These are phyloP conservation scores for Pterostichus madidus DNA, from an alignment of 2,888 invertebrate genomes.

Conservation along the genomic window DNA sequence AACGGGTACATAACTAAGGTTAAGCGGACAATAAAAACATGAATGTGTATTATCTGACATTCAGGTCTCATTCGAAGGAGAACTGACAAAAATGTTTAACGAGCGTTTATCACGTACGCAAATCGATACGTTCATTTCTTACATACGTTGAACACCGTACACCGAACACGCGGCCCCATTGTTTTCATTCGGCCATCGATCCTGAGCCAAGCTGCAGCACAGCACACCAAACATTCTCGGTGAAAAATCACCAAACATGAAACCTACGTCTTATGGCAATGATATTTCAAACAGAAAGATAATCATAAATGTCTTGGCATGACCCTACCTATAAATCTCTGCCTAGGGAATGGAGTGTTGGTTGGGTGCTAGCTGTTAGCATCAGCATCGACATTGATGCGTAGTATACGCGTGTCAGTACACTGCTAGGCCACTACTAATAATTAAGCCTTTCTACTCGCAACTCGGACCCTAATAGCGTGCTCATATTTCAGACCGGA, in stretches of 20 bases:
- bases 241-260: constrained; percentile 61
- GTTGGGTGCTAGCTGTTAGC: neutral
- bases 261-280: constrained; percentile 60
- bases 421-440: neutral
- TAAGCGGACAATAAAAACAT: constrained; percentile 64
- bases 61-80: constrained; percentile 56
- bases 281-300: constrained; percentile 59
- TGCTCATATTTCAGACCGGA: constrained; percentile 24
- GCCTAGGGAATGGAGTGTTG: neutral
- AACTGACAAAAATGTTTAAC: constrained; percentile 65
- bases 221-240: neutral
- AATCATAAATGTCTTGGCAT: constrained; percentile 62
- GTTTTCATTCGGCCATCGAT: constrained; percentile 53
- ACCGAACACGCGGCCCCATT: constrained; percentile 25
- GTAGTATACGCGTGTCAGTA: neutral
- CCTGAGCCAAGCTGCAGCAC: neutral
- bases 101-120: constrained; percentile 60
- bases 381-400: neutral
- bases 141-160: neutral
- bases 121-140: constrained; percentile 59
- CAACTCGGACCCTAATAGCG: neutral
- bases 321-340: constrained; percentile 58
- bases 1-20: constrained; percentile 64
- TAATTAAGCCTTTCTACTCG: neutral
- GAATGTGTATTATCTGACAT: constrained; percentile 65